Base-by-base conservation (phyloP, 2,113 vertebrate species). In the Eudyptes chrysolophus region DNA sequence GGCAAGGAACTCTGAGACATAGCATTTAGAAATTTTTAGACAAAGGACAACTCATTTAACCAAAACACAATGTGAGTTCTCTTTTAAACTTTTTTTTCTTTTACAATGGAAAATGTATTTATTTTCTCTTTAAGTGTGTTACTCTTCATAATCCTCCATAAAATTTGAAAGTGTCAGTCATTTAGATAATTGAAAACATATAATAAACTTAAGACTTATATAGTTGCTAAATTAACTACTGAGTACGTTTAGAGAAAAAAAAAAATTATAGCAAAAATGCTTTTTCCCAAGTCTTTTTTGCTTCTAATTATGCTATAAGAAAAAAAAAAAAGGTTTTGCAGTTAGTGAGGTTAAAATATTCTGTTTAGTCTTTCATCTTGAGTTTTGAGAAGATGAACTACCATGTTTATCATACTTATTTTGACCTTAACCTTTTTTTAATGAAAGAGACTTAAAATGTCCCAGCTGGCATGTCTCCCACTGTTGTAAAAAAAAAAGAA, bases 401-500 rank as follows among this genome's bases (percentile, higher is more conserved):
- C 95, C 89, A 95, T 98, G 98, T 98, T 98, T 98, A 98, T 98
- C 98, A 98, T 98, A 98, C 98, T 97, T 97, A 96, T 97, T 98
- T 95, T 98, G 97, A 99, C 98, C 98, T 98, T 99, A 96, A 98
- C 96, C 96, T 98, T 97, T 96, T 98, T 98, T 97, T 97, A 98
- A 98, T 98, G 98, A 98, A 98, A 98, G 97, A 97, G 97, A 97
- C 95, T 99, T 99, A 99, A 98, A 98, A 98, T 98, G 78, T 98
- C 96, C 98, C 98, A 99, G 98, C 98, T 98, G 98, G 95, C 90
- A 93, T 75, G 49, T 94, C 92, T 98, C 93, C 95, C 70, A 76
- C 74, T 82, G 94, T 65, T 90, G 80, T 81, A 9, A 26, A 72
- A 42, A 51, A 62, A 68, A 71, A 94, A 65, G 51, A 87, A 96